A percentile compares a stretch with the other conserved stretches of the same genome.
Evolutionary conservation across 2,888 invertebrate genomes (phyloP).

Genomic region (Chymomyza procnemis): DNA sequence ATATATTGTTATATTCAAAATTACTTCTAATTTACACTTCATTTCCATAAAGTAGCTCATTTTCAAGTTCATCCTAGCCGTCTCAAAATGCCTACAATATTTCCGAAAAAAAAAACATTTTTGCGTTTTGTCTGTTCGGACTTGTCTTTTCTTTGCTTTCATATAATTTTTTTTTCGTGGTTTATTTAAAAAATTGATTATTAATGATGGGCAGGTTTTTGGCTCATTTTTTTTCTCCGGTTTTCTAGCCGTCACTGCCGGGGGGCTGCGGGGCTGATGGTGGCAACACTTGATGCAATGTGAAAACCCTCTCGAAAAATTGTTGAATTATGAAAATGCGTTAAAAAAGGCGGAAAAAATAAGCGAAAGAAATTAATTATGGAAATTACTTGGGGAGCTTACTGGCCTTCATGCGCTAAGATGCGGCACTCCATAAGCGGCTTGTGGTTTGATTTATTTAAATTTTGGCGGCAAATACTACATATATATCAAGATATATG

Average conservation of each 20-base stretch:
- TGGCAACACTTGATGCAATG: neutral
- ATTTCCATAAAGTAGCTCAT: too few relatives aligned
- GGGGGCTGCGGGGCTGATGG: too few relatives aligned
- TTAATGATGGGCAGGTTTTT: constrained; percentile 52
- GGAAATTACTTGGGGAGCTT: constrained; percentile 67
- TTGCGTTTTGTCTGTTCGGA: constrained; percentile 9
- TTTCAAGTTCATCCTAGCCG: neutral
- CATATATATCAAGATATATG: neutral
- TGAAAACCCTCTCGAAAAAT: constrained; percentile 16
- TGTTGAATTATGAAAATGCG: constrained; percentile 56
- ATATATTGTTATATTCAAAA: too few relatives aligned
- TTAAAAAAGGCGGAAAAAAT: constrained; percentile 58
- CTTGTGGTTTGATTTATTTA: constrained; percentile 70
- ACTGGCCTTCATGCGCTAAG: neutral
- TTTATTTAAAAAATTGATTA: constrained; percentile 56
- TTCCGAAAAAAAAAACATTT: neutral
- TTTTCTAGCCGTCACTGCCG: neutral
- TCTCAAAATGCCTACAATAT: neutral
- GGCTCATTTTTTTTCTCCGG: neutral
- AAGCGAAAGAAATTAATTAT: constrained; percentile 75
- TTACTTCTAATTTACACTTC: too few relatives aligned
- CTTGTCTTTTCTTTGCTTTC: constrained; percentile 13
- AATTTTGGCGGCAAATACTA: constrained; percentile 32
- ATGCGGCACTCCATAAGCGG: constrained; percentile 44
- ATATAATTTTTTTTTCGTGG: constrained; percentile 8